phyloP scores from a whole-genome alignment of 2,888 invertebrate genomes.

The Ganaspis brasiliensis region DNA sequence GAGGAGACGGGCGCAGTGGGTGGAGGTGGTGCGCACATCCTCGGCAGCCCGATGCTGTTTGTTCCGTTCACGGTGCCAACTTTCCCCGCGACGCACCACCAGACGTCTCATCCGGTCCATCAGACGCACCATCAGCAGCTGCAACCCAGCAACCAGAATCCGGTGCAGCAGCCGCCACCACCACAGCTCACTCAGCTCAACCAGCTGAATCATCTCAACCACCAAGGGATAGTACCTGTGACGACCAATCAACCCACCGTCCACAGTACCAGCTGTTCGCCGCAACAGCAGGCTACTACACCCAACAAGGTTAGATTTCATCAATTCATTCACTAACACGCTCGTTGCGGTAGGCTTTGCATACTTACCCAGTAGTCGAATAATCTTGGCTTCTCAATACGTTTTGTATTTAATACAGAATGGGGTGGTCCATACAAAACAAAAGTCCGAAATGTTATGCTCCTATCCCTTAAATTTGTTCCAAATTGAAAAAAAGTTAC shows the following conservation, averaged over 20 bases:
- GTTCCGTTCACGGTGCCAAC: conserved; percentile 80
- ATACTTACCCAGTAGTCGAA: too few relatives aligned
- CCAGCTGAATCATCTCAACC: conserved; percentile 78
- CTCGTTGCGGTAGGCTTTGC: too few relatives aligned
- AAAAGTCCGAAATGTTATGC: too few relatives aligned
- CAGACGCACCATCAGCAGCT: conserved; percentile 72
- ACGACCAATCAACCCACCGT: conserved; percentile 75
- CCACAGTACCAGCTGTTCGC: conserved; percentile 79
- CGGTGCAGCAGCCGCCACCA: conserved; percentile 69
- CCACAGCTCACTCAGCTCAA: conserved; percentile 72
- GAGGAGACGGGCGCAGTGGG: conserved; percentile 81
- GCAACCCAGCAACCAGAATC: conserved; percentile 72
- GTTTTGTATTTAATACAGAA: too few relatives aligned
- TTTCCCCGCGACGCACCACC: conserved; percentile 79
- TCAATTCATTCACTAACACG: background rate
- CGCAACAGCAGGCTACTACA: conserved; percentile 78
- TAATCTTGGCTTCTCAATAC: background rate
- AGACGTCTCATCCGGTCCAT: conserved; percentile 71
- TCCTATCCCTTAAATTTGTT: too few relatives aligned
- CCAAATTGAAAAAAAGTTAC: too few relatives aligned
- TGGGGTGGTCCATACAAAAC: too few relatives aligned
- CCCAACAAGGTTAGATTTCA: conserved; percentile 76
- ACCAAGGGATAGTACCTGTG: conserved; percentile 74
- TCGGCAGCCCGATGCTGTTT: conserved; percentile 81
- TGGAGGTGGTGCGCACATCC: conserved; percentile 81